Evolutionary conservation across 2,797 vertebrate species (phyloP), one percentile per base, ranked within the genome.

Genomic region (Delichon dasypus): DNA sequence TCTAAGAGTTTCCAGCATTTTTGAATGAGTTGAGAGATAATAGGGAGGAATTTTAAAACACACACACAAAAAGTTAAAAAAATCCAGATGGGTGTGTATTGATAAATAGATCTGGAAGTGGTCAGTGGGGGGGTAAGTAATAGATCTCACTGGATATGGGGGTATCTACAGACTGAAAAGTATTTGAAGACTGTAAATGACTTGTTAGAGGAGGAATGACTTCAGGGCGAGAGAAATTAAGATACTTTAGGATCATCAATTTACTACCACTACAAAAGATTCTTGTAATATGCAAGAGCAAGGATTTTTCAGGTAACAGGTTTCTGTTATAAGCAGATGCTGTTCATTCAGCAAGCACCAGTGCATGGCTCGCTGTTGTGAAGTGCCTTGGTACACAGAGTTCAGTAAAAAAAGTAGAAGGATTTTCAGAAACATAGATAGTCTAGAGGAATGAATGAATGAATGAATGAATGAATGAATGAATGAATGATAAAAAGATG

Each of bases 371-470:
- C 27, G 1, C 18, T 65, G 0, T 54, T 54, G 50, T 25, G 44
- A 76, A 57, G 16, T 74, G 32, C 27, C 25, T 83, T 16, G 12
- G 36, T 8, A 1, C 47, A 7, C 1, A 40, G n/a, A 21, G 7
- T n/a, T 77, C 66, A 18, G 21, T 55, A 17, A 55, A 86, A 88
- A 85, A 32, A 70, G 22, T 30, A 70, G 45, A 23, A 75, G 32
- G 22, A 21, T 86, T 90, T 88, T 95, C 73, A 77, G n/a, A 60
- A 74, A 50, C 72, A 29, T 36, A 74, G 40, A 20, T 58, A 73
- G 23, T 86, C 19, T 9, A 25, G 36, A 55, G 61, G 53, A 85
- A 61, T 54, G 65, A 72, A 85, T 92, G 27, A 44, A 36, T 32
- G 29, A 64, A 45, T 44, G 22, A 44, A 18, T 44, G 44, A 44